phyloP scores from a whole-genome alignment of 2,888 invertebrate species.

The Meandrusa payeni region DNA sequence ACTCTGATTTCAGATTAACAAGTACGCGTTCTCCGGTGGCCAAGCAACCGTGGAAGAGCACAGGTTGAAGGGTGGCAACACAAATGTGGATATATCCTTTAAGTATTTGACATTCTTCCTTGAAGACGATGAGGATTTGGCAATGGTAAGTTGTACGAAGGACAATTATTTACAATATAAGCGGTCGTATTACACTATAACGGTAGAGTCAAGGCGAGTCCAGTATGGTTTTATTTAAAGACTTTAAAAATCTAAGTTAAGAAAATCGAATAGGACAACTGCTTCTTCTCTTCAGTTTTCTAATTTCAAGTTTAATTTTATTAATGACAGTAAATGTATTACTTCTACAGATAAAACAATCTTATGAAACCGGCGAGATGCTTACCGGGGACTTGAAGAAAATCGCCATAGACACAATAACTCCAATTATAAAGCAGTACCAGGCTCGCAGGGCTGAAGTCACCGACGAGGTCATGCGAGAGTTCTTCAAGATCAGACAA shows the following conservation, averaged over 20 bases:
- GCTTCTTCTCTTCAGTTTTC: neutral
- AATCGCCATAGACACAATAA: constrained; percentile 86
- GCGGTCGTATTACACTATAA: no score
- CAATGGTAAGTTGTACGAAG: constrained; percentile 83
- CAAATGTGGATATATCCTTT: constrained; percentile 96
- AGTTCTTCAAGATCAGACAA: constrained; percentile 92
- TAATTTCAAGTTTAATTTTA: neutral
- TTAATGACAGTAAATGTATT: no score
- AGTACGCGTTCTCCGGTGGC: constrained; percentile 99
- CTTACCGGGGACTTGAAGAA: constrained; percentile 97
- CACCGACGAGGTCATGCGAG: constrained; percentile 91
- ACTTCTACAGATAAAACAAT: constrained; percentile 81
- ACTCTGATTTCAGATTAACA: constrained; percentile 91
- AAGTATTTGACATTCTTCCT: constrained; percentile 97
- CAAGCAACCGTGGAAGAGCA: constrained; percentile 97
- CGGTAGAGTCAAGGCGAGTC: no score
- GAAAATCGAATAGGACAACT: no score
- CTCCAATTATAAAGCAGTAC: constrained; percentile 89
- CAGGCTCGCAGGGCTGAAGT: constrained; percentile 89
- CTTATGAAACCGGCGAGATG: constrained; percentile 92
- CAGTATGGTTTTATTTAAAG: no score
- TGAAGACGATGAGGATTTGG: constrained; percentile 93
- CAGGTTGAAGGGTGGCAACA: constrained; percentile 93
- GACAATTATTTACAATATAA: no score
- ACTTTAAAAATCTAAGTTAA: no score